Evolutionary conservation across 1,140 invertebrate species (phyloP), one percentile per base, ranked within the genome.

Genomic region (Procambarus clarkii): DNA sequence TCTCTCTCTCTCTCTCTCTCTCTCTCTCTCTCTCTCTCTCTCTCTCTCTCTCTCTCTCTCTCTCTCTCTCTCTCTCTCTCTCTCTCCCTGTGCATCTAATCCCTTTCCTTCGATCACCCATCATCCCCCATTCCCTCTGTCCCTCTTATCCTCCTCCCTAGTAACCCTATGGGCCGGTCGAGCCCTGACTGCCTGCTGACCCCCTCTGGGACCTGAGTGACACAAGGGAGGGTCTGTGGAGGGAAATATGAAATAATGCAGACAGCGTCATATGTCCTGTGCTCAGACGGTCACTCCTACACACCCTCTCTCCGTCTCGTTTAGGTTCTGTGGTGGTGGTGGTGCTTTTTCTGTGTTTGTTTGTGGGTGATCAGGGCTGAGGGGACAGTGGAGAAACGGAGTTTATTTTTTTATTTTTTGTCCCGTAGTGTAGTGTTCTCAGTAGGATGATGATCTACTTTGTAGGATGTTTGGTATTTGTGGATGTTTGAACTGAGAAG

Each of bases 211-310:
- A 34, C 0, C 34, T 15, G 2, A 3, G 87, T 89, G 87, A 82
- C 79, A 89, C 87, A 89, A 89, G 79, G 87, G 80, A 46, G 45
- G 64, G 79, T 76, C 87, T 89, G 87, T 89, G 87, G 79, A n/a
- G 79, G 50, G 13, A 89, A 82, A 89, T 89, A 74, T 89, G 87
- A 83, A 88, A 88, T 88, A 88, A 82, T 89, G 87, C 87, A 89
- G 87, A 89, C 60, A 82, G 87, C 81, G 87, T 89, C 87, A 71
- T 74, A 64, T 89, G 87, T 89, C 87, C 24, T 44, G 48, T 13
- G 21, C 24, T 18, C 4, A 83, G 58, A 44, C 34, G 48, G n/a
- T 48, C 54, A 34, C 45, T 34, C 54, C 60, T 74, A 54, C 76
- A 58, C 85, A 34, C 50, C 44, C 71, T 78, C 50, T 78, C 46